Evolutionary conservation across 2,888 invertebrate genomes (phyloP), one percentile per base, ranked within the genome.

Genomic region (Leptura quadrifasciata): DNA sequence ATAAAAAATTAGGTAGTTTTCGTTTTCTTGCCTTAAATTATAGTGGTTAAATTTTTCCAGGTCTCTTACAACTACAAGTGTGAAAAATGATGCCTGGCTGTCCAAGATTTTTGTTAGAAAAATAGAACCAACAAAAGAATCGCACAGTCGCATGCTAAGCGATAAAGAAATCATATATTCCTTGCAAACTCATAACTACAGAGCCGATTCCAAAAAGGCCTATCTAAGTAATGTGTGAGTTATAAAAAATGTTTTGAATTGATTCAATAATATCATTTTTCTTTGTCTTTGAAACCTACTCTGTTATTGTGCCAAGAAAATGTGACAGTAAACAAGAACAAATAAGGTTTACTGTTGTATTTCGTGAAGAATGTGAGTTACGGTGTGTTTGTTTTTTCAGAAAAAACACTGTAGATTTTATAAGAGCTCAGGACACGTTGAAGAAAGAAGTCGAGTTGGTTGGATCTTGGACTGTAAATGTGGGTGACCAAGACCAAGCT

Each of bases 401-500:
- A 86, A 94, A 96, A 90, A 93, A 94, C 80, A 93, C 93, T 68
- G 93, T 94, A n/a, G 92, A 94, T 82, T 92, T 96, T 86, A 93
- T 97, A 75, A 93, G 94, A 85, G 92, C 94, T 2, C 93, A 93
- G 82, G 94, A 94, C 84, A 90, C 95, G 52, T 90, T 97, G 24
- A 81, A 81, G 5, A 81, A 86, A 39, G 94, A 95, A 68, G 95
- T 95, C 84, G 95, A 97, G 87, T 91, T 99, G 82, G 95, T 98
- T 27, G 99, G 96, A 72, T 98, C 98, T 85, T 99, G 98, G 97
- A 96, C 95, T 0, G 98, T 98, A 1, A 95, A 95, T 71, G 96
- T 97, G 54, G 99, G 99, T 47, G 98, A 99, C 87, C 95, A 98
- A 91, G 99, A 99, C 91, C 99, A 99, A 90, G 97, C 95, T 18